Base-by-base conservation (phyloP, 2,888 invertebrate genomes). In the Rhopalosiphum nymphaeae region DNA sequence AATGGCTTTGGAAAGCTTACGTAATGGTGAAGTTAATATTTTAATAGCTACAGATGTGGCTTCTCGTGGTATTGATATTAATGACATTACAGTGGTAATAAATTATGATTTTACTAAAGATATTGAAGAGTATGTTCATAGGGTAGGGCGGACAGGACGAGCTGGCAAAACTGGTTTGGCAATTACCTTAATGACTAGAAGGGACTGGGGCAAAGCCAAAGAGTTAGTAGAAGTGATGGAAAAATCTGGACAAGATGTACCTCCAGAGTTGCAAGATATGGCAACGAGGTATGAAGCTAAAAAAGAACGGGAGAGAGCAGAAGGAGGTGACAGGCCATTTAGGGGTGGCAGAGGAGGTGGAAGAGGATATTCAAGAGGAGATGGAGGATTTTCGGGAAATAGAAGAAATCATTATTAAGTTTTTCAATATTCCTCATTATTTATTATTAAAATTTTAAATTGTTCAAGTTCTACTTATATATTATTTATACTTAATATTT, bases 21-120 rank as follows among this genome's bases (percentile, higher is more conserved):
- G 97, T 95, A 96, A 97, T 94, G 98, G 99, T 0, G 96, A 96
- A 3, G 98, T 98, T 0, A 97, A 97, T 95, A 98, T 99, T 95
- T 96, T 99, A 49, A 97, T 99, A 92, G 99, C 99, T 0, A 99
- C 99, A 0, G 99, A 99, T 96, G 98, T 99, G 1, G 99, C 99
- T 7, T 98, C 99, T 11, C 97, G 99, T 95, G 99, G 99, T 3
- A 97, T 99, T 92, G 99, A 99, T 95, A 98, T 98, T 92, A 97
- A 98, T 95, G 98, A 98, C 95, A 96, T 98, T 25, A 98, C 98
- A 96, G 98, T 96, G 95, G 96, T 96, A 53, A 99, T 99, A 53
- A 99, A 99, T 96, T 98, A 97, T 95, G 99, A 99, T 96, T 99
- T 99, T 95, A 99, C 99, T 0, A 97, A 97, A 36, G 98, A 99